A percentile compares a stretch with the other conserved stretches of the same genome.
These are phyloP conservation scores for Passer domesticus DNA, from an alignment of 2,113 vertebrate species.

Conservation along the genomic window DNA sequence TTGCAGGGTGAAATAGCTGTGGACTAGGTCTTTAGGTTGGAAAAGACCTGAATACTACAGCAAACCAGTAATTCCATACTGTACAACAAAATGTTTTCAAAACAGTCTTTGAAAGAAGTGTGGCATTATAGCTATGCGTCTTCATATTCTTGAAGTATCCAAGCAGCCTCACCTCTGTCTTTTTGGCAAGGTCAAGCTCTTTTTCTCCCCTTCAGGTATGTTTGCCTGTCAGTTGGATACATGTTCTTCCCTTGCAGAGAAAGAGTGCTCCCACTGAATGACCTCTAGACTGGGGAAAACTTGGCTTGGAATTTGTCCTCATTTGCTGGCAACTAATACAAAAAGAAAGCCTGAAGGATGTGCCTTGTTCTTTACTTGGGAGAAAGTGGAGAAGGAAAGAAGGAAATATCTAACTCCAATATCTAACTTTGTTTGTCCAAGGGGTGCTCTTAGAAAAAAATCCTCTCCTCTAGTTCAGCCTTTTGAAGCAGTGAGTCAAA, in stretches of 20 bases:
- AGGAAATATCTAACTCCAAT: background rate
- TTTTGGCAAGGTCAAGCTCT: background rate
- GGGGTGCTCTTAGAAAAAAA: background rate
- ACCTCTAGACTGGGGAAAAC: background rate
- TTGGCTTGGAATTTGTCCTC: background rate
- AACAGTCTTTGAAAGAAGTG: background rate
- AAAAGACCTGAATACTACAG: background rate
- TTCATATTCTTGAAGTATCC: background rate
- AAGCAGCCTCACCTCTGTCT: background rate
- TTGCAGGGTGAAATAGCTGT: background rate
- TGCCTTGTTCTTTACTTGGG: background rate
- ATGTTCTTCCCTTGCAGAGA: background rate
- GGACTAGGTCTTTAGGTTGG: background rate
- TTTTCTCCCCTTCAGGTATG: background rate
- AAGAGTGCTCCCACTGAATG: background rate
- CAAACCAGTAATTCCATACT: background rate
- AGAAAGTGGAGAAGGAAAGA: background rate
- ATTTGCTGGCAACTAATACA: background rate
- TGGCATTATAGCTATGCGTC: background rate
- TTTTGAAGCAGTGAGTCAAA: background rate
- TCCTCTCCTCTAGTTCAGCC: background rate
- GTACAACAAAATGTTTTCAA: background rate
- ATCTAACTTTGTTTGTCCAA: background rate
- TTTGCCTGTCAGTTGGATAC: slow-evolving; percentile 29
- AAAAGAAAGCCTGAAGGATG: background rate